Evolutionary conservation across 2,113 vertebrate genomes (phyloP), one percentile per base, ranked within the genome.

Genomic region (Rhabdornis inornatus): DNA sequence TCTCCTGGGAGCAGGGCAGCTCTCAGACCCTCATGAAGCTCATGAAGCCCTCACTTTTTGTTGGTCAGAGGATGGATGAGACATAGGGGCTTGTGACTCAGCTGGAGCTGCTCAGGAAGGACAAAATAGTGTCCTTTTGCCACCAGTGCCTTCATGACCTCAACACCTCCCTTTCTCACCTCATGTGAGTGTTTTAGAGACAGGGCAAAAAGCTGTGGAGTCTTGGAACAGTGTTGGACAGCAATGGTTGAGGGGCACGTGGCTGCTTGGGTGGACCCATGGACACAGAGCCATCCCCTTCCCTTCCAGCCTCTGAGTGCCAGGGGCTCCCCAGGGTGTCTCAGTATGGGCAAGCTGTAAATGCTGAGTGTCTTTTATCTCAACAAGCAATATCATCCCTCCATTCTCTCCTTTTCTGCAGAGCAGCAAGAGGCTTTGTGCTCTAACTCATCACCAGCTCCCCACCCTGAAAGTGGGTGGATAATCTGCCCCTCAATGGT

Each of bases 61-160:
- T 49, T 6, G 1, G 23, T 27, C 23, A 2, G 23, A 33, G 33
- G 21, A 9, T 27, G 18, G 23, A 24, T 35, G 40, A 80, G 37
- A 37, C 7, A 4, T 0, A 19, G 50, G 24, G 24, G 23, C 6
- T 68, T 81, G 42, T 4, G 5, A 31, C 52, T 59, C 56, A 78
- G 9, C 10, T 85, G 45, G 49, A 53, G n/a, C 11, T 49, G 13
- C 24, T 2, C 0, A 1, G 37, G 45, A n/a, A 1, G 37, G 40
- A n/a, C 31, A 80, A 69, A 80, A 56, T 2, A 3, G 3, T 13
- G 15, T 75, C 75, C 53, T 83, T 79, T 7, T 1, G 35, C 22
- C 59, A 61, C 50, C 24, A 35, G 14, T 37, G 17, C 31, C 60
- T 63, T 76, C 49, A 13, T 1, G 10, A 50, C 42, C 40, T 69